Evolutionary conservation across 2,888 invertebrate genomes (phyloP), one percentile per base, ranked within the genome.

Genomic region (Diachrysia chrysitis): DNA sequence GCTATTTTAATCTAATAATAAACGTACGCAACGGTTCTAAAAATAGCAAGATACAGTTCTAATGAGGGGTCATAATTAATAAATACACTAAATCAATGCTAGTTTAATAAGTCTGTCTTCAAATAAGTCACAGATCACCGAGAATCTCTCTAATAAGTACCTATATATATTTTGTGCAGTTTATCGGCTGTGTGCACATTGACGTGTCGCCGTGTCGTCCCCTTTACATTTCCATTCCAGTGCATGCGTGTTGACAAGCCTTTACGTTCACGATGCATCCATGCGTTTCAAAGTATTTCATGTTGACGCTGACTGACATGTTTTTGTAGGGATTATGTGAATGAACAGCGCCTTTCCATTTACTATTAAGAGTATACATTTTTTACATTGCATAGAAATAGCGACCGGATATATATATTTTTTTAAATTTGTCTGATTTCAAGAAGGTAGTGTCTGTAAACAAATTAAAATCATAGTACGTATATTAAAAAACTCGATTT

Each of bases 141-240:
- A 29, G 29, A 29, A 7, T 7, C 6, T 29, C 5, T 29, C 29
- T n/a, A n/a, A n/a, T n/a, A n/a, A n/a, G n/a, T n/a, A n/a, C n/a
- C n/a, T n/a, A n/a, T n/a, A n/a, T n/a, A 42, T 42, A n/a, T 42
- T 42, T 42, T n/a, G 42, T 42, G 42, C 42, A 42, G 42, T 42
- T 42, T 42, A 42, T 42, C 42, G 42, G 42, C 6, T 42, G 42
- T n/a, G 42, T 42, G 42, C 42, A 42, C 42, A 42, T n/a, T 42
- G 23, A 19, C 19, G 19, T 17, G 32, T 37, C 65, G n/a, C 29
- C 60, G 60, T 1, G 42, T 48, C 58, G 29, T 58, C 57, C 59
- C 62, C 63, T 74, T 65, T 65, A 71, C 64, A 76, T 66, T 66
- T 76, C 69, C 76, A 73, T 66, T 59, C 73, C 64, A 76, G 46